Conservation (phyloP, 2,797 vertebrate species). For the Chelidonichthys spinosus region DNA sequence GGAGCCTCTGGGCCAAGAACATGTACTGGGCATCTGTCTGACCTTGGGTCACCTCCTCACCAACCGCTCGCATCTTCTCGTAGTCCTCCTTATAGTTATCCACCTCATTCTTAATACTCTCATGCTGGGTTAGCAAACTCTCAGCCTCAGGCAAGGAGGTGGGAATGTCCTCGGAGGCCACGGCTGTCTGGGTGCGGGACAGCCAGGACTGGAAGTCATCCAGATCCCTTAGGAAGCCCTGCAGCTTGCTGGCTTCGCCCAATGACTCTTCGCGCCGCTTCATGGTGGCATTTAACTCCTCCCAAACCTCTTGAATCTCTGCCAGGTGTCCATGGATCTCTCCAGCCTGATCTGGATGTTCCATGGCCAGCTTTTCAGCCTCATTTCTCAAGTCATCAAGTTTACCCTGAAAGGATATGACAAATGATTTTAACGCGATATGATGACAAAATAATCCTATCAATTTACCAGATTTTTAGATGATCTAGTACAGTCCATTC, state of each 20-base stretch:
- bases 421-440: slow-evolving; percentile 16
- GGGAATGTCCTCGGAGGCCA: slow-evolving; percentile 93
- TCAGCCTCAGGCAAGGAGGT: slow-evolving; percentile 91
- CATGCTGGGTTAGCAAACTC: slow-evolving; percentile 89
- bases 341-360: slow-evolving; percentile 87
- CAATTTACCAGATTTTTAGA: slow-evolving; percentile 6
- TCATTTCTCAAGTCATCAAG: slow-evolving; percentile 88
- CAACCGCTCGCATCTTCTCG: slow-evolving; percentile 88
- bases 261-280: slow-evolving; percentile 91
- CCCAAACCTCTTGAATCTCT: slow-evolving; percentile 91
- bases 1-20: slow-evolving; percentile 92
- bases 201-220: slow-evolving; percentile 96
- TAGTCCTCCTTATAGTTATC: slow-evolving; percentile 93
- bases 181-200: slow-evolving; percentile 90
- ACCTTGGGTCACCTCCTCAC: slow-evolving; percentile 92
- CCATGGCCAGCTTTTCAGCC: slow-evolving; percentile 84
- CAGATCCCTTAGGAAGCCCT: slow-evolving; percentile 93
- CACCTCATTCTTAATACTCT: slow-evolving; percentile 92
- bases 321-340: slow-evolving; percentile 83
- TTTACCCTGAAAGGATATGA: slow-evolving; percentile 81
- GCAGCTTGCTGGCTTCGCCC: slow-evolving; percentile 93
- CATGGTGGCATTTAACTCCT: slow-evolving; percentile 90
- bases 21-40: slow-evolving; percentile 92
- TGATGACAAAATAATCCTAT: slow-evolving; percentile 14
- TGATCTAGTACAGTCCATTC: not conserved